These are phyloP conservation scores for Rhagoletis zephyria DNA, from an alignment of 1,140 invertebrate species.

Conservation along the genomic window DNA sequence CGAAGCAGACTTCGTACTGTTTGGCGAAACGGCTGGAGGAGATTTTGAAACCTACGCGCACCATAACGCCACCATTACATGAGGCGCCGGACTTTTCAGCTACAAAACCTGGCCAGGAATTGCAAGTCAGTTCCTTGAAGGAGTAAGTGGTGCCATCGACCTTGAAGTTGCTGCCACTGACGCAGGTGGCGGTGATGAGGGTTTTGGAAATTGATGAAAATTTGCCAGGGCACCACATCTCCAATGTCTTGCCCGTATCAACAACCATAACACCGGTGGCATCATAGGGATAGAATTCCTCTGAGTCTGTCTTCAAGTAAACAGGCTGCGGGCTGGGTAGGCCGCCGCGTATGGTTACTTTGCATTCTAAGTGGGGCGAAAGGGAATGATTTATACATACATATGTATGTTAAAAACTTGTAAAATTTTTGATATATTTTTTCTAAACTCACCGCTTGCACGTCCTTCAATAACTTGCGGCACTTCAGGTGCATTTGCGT, in stretches of 20 bases:
- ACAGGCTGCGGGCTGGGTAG: constrained; percentile 67
- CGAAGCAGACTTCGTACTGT: constrained; percentile 73
- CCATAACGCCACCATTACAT: constrained; percentile 68
- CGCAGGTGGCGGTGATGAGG: constrained; percentile 66
- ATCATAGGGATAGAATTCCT: constrained; percentile 66
- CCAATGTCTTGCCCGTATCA: constrained; percentile 60
- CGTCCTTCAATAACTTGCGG: not conserved
- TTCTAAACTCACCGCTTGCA: constrained; percentile 35
- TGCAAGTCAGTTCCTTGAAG: constrained; percentile 70
- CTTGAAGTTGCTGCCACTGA: constrained; percentile 66
- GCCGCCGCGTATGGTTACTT: constrained; percentile 66
- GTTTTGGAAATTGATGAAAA: constrained; percentile 61
- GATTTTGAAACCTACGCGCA: constrained; percentile 68
- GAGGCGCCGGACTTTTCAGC: constrained; percentile 67
- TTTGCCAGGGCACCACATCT: constrained; percentile 66
- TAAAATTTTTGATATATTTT: not conserved
- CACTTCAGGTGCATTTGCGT: not conserved
- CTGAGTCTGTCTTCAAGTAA: constrained; percentile 64
- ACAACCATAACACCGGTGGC: constrained; percentile 65
- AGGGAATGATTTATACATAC: not conserved
- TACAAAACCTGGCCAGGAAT: constrained; percentile 65
- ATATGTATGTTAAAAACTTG: not conserved
- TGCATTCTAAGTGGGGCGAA: constrained; percentile 60
- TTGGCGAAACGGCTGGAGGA: constrained; percentile 67
- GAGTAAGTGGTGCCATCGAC: constrained; percentile 61